Evolutionary conservation across 2,888 invertebrate genomes (phyloP).

Genomic region (Drosophila paranaensis): DNA sequence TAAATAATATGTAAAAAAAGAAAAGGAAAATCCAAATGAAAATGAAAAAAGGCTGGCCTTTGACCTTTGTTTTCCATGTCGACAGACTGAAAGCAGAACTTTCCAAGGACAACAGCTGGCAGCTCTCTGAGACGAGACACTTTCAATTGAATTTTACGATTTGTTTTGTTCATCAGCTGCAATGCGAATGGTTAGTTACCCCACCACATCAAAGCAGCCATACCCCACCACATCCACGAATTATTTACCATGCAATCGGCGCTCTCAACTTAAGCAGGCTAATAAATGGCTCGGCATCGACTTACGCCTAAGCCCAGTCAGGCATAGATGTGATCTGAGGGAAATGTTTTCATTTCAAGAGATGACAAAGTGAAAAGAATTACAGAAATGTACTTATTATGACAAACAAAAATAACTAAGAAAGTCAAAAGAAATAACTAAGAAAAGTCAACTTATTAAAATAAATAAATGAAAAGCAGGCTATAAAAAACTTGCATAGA

Average conservation of each 20-base stretch:
- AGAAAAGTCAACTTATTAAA: no score
- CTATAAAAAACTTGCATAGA: no score
- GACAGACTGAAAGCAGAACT: background rate
- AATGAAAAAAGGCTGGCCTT: background rate
- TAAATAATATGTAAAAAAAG: no score
- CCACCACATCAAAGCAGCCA: background rate
- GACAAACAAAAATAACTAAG: no score
- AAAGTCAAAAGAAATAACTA: no score
- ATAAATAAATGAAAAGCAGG: no score
- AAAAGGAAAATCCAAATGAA: background rate
- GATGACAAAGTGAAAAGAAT: background rate
- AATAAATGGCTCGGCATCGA: no score
- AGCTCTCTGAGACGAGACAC: background rate
- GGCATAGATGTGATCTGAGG: background rate
- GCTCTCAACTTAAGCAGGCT: no score
- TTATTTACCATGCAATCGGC: background rate
- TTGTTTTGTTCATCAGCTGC: background rate
- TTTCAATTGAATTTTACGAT: constrained; percentile 7
- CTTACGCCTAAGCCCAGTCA: no score
- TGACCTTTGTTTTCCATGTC: background rate
- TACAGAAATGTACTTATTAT: no score
- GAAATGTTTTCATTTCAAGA: background rate
- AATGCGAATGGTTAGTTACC: background rate
- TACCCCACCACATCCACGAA: background rate
- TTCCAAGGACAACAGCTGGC: constrained; percentile 4